These are phyloP conservation scores for Microtus pennsylvanicus DNA, from an alignment of 2,113 vertebrate species.

Conservation along the genomic window DNA sequence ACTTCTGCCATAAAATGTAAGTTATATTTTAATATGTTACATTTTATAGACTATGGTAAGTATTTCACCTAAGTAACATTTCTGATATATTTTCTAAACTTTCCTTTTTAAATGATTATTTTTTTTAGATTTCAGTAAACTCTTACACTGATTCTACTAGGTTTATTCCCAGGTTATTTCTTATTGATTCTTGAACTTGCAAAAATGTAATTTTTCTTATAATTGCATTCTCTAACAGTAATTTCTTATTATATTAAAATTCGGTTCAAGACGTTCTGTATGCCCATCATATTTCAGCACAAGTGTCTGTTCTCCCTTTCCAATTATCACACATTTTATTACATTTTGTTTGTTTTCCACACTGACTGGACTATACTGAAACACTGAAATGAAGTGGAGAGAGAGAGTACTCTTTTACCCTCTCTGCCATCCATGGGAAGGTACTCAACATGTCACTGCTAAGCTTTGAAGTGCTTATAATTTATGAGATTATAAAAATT, in stretches of 20 bases:
- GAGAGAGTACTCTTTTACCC: background rate
- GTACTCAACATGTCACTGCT: background rate
- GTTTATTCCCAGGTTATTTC: background rate
- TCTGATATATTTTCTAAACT: background rate
- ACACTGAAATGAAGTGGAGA: background rate
- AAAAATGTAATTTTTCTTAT: background rate
- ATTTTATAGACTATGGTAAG: background rate
- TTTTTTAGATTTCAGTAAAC: background rate
- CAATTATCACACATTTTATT: slow-evolving; percentile 10
- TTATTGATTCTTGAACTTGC: background rate
- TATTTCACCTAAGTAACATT: background rate
- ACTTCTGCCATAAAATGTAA: background rate
- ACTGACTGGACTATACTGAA: background rate
- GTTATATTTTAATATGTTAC: background rate
- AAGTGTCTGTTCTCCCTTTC: background rate
- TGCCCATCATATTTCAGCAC: background rate
- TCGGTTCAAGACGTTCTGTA: background rate
- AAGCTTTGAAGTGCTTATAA: background rate
- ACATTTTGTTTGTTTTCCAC: background rate
- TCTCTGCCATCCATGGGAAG: background rate
- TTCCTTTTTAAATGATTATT: background rate
- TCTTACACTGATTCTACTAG: background rate
- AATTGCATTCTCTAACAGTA: background rate
- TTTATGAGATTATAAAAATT: background rate
- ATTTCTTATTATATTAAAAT: background rate